These are phyloP conservation scores for Bothrops jararaca DNA, from an alignment of 2,113 vertebrate species.

Conservation along the genomic window DNA sequence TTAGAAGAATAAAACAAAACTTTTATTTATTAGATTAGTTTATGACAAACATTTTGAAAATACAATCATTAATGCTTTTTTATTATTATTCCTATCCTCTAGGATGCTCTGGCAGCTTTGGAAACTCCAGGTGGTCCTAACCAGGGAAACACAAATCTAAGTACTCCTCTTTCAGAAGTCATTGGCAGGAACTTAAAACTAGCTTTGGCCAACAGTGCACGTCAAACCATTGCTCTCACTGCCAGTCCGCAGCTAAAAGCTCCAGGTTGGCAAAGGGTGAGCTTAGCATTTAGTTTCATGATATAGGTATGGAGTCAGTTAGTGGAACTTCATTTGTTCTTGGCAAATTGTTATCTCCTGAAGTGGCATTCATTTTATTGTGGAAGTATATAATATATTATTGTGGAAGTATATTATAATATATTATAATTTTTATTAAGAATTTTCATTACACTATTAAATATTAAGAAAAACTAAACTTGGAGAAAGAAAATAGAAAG, in stretches of 20 bases:
- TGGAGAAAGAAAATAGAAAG: background rate
- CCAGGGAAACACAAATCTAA: slow-evolving; percentile 66
- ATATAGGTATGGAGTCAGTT: background rate
- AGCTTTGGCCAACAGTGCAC: slow-evolving; percentile 86
- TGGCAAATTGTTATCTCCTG: background rate
- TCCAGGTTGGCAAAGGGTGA: slow-evolving; percentile 58
- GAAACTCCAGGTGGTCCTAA: slow-evolving; percentile 77
- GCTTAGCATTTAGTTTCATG: background rate
- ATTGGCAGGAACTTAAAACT: slow-evolving; percentile 85
- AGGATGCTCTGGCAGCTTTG: slow-evolving; percentile 89
- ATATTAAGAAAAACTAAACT: background rate
- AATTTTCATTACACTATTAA: background rate
- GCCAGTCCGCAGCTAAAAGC: slow-evolving; percentile 80
- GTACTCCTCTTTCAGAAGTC: slow-evolving; percentile 89
- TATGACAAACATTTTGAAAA: background rate
- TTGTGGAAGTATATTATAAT: no score
- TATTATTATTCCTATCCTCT: background rate
- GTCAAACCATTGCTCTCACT: slow-evolving; percentile 65
- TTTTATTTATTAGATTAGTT: background rate
- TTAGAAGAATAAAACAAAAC: background rate
- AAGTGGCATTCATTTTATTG: background rate
- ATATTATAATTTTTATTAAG: background rate
- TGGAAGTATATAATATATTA: background rate
- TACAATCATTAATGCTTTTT: background rate
- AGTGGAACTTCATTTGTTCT: background rate